Evolutionary conservation across 2,888 invertebrate genomes (phyloP), one percentile per base, ranked within the genome.

Genomic region (Platycheirus albimanus): DNA sequence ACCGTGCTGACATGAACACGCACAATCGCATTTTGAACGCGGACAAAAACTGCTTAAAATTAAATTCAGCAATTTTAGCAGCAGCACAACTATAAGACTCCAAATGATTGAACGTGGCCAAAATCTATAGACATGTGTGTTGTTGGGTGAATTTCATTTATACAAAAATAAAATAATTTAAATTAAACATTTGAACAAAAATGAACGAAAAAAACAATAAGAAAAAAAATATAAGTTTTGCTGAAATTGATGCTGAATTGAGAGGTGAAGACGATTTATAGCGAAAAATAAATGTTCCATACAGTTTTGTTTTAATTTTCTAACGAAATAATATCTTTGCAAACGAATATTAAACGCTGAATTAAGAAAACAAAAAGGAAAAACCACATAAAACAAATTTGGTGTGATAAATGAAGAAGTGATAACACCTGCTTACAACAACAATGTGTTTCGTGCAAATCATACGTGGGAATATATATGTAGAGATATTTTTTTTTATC

Each of bases 51-150:
- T 85, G 15, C 79, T 79, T 36, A 85, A 85, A 75, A 85, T 56
- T 75, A 85, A 70, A 83, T 80, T 83, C 80, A 86, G 24, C 76
- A 85, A 64, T 85, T 86, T 86, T 36, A 87, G 58, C 70, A 86
- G 85, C 86, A 86, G 86, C 77, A 87, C 76, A 67, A 86, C 69
- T 67, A 86, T 84, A 52, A 86, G 83, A 66, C 85, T 86, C 86
- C 87, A 86, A 64, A 87, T 78, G 64, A 87, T 76, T 79, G 70
- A 79, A 84, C 86, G 87, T 85, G 79, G 79, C 87, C 86, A 87
- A 81, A 86, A 87, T 86, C 87, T 87, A 85, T 15, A 83, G 51
- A 79, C 67, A 71, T 43, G 56, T 70, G 64, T 13, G 13, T 36
- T 41, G 7, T 1, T 7, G 33, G 33, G 70, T 58, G 45, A 52